Evolutionary conservation across 2,797 vertebrate genomes (phyloP).

Genomic region (Thaleichthys pacificus): DNA sequence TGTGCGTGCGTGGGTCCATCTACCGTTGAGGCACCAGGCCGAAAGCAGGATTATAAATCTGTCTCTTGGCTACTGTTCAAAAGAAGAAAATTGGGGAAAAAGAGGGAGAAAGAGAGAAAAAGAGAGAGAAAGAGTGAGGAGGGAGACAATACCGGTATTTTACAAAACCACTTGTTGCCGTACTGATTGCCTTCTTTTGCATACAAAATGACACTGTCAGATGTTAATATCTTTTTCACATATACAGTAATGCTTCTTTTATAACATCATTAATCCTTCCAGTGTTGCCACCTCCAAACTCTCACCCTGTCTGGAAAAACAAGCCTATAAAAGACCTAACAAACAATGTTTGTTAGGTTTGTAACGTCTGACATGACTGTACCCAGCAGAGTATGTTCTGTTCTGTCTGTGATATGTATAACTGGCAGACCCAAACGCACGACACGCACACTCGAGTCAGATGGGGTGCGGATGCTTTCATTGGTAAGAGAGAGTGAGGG

Average conservation of each 20-base stretch:
- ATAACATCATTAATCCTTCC: constrained; percentile 50
- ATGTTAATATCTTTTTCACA: constrained; percentile 23
- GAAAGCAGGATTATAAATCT: constrained; percentile 52
- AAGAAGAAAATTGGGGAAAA: constrained; percentile 19
- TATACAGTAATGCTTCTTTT: constrained; percentile 27
- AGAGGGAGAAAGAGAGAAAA: constrained; percentile 11
- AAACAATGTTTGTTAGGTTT: too few species aligned
- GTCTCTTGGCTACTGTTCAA: constrained; percentile 47
- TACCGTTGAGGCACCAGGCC: constrained; percentile 53
- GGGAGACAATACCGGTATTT: constrained; percentile 10
- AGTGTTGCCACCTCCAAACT: constrained; percentile 20
- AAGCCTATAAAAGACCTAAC: constrained; percentile 36
- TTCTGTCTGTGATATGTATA: too few species aligned
- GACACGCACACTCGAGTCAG: too few species aligned
- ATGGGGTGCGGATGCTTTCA: too few species aligned
- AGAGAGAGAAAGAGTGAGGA: constrained; percentile 14
- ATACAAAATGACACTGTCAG: background rate
- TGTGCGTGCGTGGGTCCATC: constrained; percentile 46
- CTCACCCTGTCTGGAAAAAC: constrained; percentile 43
- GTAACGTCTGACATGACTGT: too few species aligned
- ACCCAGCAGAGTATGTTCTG: too few species aligned
- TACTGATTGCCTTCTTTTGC: too few species aligned
- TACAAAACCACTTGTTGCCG: constrained; percentile 21
- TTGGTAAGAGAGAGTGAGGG: too few species aligned
- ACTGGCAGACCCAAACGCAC: too few species aligned